Evolutionary conservation across 2,113 vertebrate genomes (phyloP), one percentile per base, ranked within the genome.

Genomic region (Arenaria interpres): DNA sequence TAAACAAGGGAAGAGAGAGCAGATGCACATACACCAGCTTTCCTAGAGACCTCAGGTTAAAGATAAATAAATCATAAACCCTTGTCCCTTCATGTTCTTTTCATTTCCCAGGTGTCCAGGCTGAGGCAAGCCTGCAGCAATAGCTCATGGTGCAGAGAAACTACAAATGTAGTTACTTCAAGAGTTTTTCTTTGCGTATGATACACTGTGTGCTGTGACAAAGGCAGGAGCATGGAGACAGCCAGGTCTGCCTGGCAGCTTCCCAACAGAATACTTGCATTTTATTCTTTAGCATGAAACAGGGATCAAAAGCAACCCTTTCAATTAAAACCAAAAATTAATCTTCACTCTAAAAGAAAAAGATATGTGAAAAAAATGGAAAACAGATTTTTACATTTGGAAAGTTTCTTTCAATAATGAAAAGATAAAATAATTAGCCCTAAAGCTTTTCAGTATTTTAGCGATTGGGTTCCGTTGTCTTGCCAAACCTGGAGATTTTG

Each of bases 51-150:
- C 48, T 88, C 53, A 32, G 85, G 63, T 82, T 60, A 60, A 90
- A 83, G 66, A 88, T 88, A 73, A 95, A 91, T 90, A 87, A 89
- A 91, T 81, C 60, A 82, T 72, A 85, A 75, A 48, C 64, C 17
- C 57, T 59, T 17, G 6, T 28, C 73, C 66, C 62, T 91, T 82
- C 21, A 6, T 19, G 5, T 62, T 81, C 56, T 32, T 48, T 53
- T 74, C 53, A 81, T 88, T 95, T 90, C 93, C 91, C 79, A 35
- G 37, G 59, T 43, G 48, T 35, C 66, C 85, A 83, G 53, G n/a
- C 24, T 76, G 54, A 66, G 85, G 24, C 14, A 41, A 35, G 14
- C 46, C 60, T 71, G 59, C 76, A 94, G 85, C 60, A 82, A 68
- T 90, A 80, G 32, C 85, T 63, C 64, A 14, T 1, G 3, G 54